Evolutionary conservation across 2,888 invertebrate species (phyloP).

Genomic region (Emesis castigata): DNA sequence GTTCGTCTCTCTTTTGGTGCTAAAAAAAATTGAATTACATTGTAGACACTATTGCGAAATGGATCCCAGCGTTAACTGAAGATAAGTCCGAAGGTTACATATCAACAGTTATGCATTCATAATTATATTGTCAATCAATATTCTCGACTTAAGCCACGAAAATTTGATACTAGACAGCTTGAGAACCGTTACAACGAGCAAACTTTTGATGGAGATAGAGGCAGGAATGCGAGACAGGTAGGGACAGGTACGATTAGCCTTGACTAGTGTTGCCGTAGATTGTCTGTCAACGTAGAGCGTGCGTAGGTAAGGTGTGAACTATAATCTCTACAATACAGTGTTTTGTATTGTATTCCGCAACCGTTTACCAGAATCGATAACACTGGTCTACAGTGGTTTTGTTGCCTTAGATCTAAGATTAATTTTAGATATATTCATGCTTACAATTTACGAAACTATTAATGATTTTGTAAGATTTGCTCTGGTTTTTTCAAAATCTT

Average conservation of each 20-base stretch:
- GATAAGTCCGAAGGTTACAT: constrained; percentile 72
- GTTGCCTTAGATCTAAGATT: no score
- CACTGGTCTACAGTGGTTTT: no score
- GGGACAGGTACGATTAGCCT: constrained; percentile 77
- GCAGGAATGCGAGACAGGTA: constrained; percentile 75
- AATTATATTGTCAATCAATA: constrained; percentile 79
- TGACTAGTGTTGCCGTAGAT: constrained; percentile 50
- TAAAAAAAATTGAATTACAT: no score
- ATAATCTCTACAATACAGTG: no score
- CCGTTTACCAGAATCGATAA: no score
- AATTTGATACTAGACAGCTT: constrained; percentile 71
- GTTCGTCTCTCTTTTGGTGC: no score
- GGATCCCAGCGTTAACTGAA: constrained; percentile 24
- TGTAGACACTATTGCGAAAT: neutral
- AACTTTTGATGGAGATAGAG: neutral
- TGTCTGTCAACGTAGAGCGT: neutral
- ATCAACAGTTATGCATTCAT: constrained; percentile 76
- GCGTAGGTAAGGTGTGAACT: neutral
- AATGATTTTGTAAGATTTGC: neutral
- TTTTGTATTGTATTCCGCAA: no score
- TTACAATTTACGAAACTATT: neutral
- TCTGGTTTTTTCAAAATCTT: constrained; percentile 1
- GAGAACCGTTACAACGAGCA: constrained; percentile 20
- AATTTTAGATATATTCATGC: no score
- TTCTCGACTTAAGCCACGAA: constrained; percentile 15